A percentile compares a stretch with the other conserved stretches of the same genome.
phyloP scores from a whole-genome alignment of 2,888 invertebrate species.

The Eugnorisma glareosa region DNA sequence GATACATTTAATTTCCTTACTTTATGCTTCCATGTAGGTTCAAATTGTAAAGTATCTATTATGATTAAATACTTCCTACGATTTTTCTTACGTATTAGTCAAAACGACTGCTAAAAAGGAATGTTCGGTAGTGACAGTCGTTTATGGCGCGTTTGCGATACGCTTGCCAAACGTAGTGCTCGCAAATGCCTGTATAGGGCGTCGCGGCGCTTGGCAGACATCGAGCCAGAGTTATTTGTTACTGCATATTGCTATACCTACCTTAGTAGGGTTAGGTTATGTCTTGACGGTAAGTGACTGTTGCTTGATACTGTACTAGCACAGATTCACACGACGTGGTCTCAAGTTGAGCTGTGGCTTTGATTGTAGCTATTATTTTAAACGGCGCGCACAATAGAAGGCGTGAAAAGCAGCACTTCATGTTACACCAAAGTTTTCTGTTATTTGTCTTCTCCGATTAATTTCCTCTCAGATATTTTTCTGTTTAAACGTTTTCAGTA shows the following conservation, averaged over 20 bases:
- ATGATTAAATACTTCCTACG: slow-evolving; percentile 25
- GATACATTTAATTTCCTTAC: neutral
- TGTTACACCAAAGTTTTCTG: neutral
- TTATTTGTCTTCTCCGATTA: neutral
- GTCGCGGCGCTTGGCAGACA: slow-evolving; percentile 4
- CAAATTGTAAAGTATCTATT: slow-evolving; percentile 7
- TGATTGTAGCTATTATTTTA: neutral
- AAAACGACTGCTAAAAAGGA: slow-evolving; percentile 37
- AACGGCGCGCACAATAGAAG: neutral
- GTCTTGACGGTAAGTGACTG: neutral
- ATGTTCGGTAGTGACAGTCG: slow-evolving; percentile 47
- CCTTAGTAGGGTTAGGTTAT: neutral
- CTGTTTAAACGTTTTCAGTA: neutral
- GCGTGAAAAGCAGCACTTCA: neutral
- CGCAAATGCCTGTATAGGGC: slow-evolving; percentile 24
- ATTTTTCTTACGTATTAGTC: slow-evolving; percentile 33
- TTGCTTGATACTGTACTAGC: neutral
- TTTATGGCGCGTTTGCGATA: slow-evolving; percentile 40
- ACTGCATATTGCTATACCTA: slow-evolving; percentile 7
- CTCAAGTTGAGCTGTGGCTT: neutral
- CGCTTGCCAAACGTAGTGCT: slow-evolving; percentile 21
- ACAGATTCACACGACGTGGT: neutral
- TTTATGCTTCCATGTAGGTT: neutral
- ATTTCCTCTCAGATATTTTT: neutral
- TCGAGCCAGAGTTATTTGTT: slow-evolving; percentile 32